These are phyloP conservation scores for Ellobius talpinus DNA, from an alignment of 2,113 vertebrate genomes.

Conservation along the genomic window DNA sequence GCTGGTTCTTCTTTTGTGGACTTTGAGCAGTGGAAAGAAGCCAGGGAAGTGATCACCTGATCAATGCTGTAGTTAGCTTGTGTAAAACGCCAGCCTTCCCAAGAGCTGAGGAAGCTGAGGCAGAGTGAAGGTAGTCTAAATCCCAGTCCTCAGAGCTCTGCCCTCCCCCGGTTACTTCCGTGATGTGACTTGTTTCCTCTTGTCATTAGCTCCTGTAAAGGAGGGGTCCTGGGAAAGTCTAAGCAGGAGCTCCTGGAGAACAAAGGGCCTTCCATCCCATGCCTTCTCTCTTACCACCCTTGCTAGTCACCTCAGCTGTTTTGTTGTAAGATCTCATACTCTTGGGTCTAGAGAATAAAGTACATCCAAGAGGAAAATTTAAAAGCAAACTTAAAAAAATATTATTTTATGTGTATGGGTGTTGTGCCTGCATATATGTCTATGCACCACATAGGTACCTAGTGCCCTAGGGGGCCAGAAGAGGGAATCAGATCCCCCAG, in stretches of 20 bases:
- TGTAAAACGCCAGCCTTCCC: neutral
- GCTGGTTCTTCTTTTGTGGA: conserved; percentile 34
- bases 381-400: neutral
- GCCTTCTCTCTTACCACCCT: conserved; percentile 45
- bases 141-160: neutral
- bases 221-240: conserved; percentile 58
- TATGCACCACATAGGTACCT: neutral
- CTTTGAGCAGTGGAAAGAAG: neutral
- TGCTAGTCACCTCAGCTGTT: conserved; percentile 64
- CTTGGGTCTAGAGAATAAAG: conserved; percentile 70
- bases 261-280: conserved; percentile 62
- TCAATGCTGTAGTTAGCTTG: neutral
- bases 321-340: conserved; percentile 70
- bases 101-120: conserved; percentile 1
- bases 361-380: conserved; percentile 44
- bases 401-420: neutral
- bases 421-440: neutral
- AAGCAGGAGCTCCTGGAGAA: neutral
- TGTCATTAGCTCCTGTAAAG: conserved; percentile 65
- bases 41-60: neutral
- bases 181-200: conserved; percentile 66
- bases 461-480: neutral
- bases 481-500: neutral
- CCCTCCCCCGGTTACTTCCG: neutral
- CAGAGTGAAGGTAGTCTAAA: neutral